Base-by-base conservation (phyloP, 2,888 invertebrate species). In the Sinodicranocentrus sp. region DNA sequence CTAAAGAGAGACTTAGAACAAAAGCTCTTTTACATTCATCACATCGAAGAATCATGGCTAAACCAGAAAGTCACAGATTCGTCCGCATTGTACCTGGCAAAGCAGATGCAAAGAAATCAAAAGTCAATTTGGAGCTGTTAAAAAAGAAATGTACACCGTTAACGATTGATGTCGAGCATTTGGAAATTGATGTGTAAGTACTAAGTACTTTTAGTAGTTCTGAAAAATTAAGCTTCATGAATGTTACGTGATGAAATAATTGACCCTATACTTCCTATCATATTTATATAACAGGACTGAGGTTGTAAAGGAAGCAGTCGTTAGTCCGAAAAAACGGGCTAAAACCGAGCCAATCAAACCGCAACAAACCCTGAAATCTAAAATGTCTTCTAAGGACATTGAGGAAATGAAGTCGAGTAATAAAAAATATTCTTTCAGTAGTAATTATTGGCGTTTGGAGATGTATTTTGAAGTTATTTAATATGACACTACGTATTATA, bases 401-500 rank as follows among this genome's bases (percentile, higher is more conserved):
- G 82, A 70, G 15, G 82, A 82, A 63, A 82, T 82, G 63, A 76
- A 76, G 3, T 82, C 82, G 3, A 82, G 82, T 82, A 65, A 39
- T 25, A 15, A 43, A 6, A n/a, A n/a, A n/a, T n/a, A n/a, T n/a
- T n/a, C n/a, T n/a, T n/a, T n/a, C n/a, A n/a, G n/a, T n/a, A n/a
- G n/a, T n/a, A n/a, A n/a, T n/a, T n/a, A n/a, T n/a, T n/a, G n/a
- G n/a, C n/a, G n/a, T n/a, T n/a, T n/a, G n/a, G n/a, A n/a, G n/a
- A n/a, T n/a, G n/a, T n/a, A n/a, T n/a, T n/a, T n/a, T n/a, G n/a
- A n/a, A n/a, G n/a, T n/a, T n/a, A n/a, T n/a, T n/a, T n/a, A n/a
- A n/a, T n/a, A n/a, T n/a, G n/a, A n/a, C n/a, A n/a, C n/a, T n/a
- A n/a, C n/a, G n/a, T n/a, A n/a, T n/a, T n/a, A n/a, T n/a, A n/a